phyloP scores from a whole-genome alignment of 2,888 invertebrate species.

The Stenotaenia linearis region DNA sequence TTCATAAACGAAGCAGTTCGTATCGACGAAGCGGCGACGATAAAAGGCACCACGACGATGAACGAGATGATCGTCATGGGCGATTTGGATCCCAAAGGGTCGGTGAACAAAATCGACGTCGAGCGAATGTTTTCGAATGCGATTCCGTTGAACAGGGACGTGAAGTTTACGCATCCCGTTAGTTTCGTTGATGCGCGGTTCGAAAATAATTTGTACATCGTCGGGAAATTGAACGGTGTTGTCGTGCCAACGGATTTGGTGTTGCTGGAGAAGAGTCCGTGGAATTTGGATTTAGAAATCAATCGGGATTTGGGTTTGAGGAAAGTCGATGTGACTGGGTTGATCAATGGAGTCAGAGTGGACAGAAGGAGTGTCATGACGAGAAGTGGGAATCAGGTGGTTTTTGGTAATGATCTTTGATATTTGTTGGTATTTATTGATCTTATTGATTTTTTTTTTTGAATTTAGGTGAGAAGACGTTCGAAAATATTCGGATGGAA shows the following conservation, averaged over 20 bases:
- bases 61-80: not conserved
- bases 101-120: not conserved
- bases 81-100: not conserved
- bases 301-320: not conserved
- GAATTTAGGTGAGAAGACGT: not conserved
- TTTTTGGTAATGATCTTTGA: no score
- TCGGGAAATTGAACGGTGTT: not conserved
- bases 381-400: not conserved
- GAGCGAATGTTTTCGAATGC: not conserved
- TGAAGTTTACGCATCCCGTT: not conserved
- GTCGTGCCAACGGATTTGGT: not conserved
- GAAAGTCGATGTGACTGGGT: not conserved
- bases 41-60: not conserved
- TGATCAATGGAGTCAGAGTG: not conserved
- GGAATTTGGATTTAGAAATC: not conserved
- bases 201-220: not conserved
- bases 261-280: not conserved
- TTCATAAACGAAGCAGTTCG: not conserved
- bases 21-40: not conserved
- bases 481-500: not conserved
- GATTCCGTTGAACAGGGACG: not conserved
- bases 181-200: not conserved
- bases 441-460: no score
- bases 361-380: not conserved
- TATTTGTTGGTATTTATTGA: no score